Evolutionary conservation across 2,888 invertebrate species (phyloP).

Genomic region (Chalcis sispes): DNA sequence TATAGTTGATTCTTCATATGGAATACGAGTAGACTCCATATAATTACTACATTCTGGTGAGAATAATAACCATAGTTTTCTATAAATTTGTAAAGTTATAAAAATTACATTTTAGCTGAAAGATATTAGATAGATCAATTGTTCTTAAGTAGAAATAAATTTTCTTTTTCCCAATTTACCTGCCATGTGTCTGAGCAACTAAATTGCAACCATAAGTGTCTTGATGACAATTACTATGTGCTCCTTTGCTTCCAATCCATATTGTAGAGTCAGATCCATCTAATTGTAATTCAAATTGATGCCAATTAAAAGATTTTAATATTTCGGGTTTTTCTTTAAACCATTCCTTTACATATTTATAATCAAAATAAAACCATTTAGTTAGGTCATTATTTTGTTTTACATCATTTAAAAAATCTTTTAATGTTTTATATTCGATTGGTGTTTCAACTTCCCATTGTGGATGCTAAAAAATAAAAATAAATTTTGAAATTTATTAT

Average conservation of each 20-base stretch:
- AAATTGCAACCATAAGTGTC: constrained; percentile 97
- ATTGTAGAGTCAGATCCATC: constrained; percentile 84
- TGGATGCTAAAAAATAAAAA: constrained; percentile 76
- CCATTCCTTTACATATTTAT: constrained; percentile 87
- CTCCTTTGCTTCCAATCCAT: constrained; percentile 92
- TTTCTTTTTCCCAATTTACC: constrained; percentile 76
- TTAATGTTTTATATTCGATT: constrained; percentile 80
- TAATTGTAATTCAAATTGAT: constrained; percentile 84
- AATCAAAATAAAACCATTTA: constrained; percentile 90
- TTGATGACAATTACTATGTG: constrained; percentile 95
- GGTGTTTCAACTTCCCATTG: constrained; percentile 88
- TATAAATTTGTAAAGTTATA: constrained; percentile 69
- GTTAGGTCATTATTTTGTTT: constrained; percentile 70
- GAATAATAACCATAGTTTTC: constrained; percentile 95
- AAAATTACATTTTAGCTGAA: not conserved
- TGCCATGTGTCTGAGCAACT: constrained; percentile 91
- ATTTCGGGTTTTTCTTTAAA: constrained; percentile 80
- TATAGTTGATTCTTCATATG: constrained; percentile 97
- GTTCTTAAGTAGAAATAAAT: constrained; percentile 1
- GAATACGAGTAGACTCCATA: constrained; percentile 88
- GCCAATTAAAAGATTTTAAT: constrained; percentile 80
- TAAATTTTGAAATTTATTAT: constrained; percentile 11
- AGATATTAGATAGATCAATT: not conserved
- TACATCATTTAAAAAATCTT: constrained; percentile 78
- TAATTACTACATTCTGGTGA: constrained; percentile 84